Conservation (phyloP, 2,888 invertebrate genomes). For the Macrophya alboannulata region DNA sequence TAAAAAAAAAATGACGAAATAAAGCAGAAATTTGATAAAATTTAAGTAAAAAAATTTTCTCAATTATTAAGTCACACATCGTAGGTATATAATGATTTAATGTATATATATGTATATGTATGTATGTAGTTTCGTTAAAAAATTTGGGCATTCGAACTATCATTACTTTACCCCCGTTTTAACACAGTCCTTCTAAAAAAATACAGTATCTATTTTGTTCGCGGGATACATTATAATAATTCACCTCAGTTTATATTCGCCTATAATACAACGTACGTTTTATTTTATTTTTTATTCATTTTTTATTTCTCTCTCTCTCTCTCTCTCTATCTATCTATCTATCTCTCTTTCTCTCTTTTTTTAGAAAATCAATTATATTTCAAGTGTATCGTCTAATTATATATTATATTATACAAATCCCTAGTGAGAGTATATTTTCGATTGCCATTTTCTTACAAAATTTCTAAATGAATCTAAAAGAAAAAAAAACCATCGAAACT, state of each 20-base stretch:
- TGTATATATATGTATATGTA: too few relatives aligned
- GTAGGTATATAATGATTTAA: background rate
- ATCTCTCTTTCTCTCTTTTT: background rate
- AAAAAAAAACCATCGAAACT: background rate
- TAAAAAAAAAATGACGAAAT: background rate
- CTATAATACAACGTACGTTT: background rate
- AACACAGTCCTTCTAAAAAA: conserved; percentile 69
- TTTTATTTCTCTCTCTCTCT: background rate
- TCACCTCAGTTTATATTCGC: background rate
- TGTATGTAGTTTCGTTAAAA: conserved; percentile 1
- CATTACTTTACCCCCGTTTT: conserved; percentile 21
- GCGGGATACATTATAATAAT: background rate
- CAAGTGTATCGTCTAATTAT: background rate
- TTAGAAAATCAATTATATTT: conserved; percentile 8
- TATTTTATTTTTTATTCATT: background rate
- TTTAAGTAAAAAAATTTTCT: background rate
- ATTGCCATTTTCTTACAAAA: background rate
- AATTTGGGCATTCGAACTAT: conserved; percentile 62
- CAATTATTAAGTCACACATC: conserved; percentile 1
- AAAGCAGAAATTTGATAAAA: background rate
- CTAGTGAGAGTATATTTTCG: background rate
- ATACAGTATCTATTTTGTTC: conserved; percentile 70
- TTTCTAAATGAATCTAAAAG: background rate
- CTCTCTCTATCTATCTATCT: background rate
- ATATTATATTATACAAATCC: background rate